Evolutionary conservation across 2,888 invertebrate genomes (phyloP).

Genomic region (Agonopterix arenella): DNA sequence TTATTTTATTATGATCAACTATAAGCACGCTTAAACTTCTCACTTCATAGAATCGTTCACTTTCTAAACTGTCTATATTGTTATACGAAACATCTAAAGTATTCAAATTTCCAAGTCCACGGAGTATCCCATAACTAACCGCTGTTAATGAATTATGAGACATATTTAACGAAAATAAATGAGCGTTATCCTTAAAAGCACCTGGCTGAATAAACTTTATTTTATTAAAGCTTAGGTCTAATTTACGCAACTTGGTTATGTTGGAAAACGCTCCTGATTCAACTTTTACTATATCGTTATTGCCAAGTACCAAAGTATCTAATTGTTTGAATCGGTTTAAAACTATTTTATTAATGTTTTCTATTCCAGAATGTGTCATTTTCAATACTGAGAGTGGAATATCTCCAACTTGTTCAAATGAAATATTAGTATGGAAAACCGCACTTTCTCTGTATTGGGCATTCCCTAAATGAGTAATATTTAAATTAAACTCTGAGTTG

Average conservation of each 20-base stretch:
- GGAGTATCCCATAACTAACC: slow-evolving; percentile 45
- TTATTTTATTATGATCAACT: slow-evolving; percentile 47
- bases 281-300: slow-evolving; percentile 30
- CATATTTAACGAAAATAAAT: slow-evolving; percentile 35
- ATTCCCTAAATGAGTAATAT: slow-evolving; percentile 19
- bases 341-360: slow-evolving; percentile 28
- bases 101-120: slow-evolving; percentile 32
- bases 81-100: slow-evolving; percentile 50
- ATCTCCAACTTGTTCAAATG: slow-evolving; percentile 21
- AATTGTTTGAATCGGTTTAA: slow-evolving; percentile 26
- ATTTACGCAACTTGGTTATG: slow-evolving; percentile 15
- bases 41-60: slow-evolving; percentile 43
- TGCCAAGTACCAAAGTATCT: slow-evolving; percentile 26
- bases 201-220: slow-evolving; percentile 46
- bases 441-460: slow-evolving; percentile 24
- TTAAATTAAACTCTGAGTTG: slow-evolving; percentile 32
- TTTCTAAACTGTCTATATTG: slow-evolving; percentile 35
- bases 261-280: neutral
- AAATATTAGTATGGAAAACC: slow-evolving; percentile 24
- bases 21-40: slow-evolving; percentile 31
- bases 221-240: slow-evolving; percentile 49
- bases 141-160: slow-evolving; percentile 41
- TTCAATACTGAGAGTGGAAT: slow-evolving; percentile 23
- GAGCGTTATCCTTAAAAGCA: slow-evolving; percentile 37
- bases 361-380: slow-evolving; percentile 28